phyloP scores from a whole-genome alignment of 2,888 invertebrate species.

The Pelosia muscerda region DNA sequence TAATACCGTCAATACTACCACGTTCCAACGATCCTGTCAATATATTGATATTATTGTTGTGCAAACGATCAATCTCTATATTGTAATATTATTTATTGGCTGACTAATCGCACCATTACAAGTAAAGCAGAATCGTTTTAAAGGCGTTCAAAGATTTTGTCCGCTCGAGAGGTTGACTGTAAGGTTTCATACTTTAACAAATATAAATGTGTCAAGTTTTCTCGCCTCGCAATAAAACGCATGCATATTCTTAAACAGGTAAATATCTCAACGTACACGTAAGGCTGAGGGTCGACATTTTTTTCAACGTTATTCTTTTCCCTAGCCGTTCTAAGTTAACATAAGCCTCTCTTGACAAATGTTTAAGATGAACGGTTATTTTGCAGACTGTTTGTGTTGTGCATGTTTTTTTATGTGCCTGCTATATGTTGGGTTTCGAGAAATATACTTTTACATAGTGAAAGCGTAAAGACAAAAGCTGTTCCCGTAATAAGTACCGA shows the following conservation, averaged over 20 bases:
- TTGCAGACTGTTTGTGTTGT: conserved; percentile 78
- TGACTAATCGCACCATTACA: background rate
- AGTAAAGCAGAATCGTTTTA: conserved; percentile 11
- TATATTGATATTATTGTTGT: too few species aligned
- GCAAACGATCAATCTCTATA: too few species aligned
- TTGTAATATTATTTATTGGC: too few species aligned
- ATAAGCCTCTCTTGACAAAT: conserved; percentile 85
- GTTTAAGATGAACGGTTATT: conserved; percentile 85
- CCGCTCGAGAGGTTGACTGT: conserved; percentile 30
- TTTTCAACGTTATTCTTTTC: conserved; percentile 70
- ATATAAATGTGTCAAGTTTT: conserved; percentile 47
- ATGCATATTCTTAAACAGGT: conserved; percentile 63
- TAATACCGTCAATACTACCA: too few species aligned
- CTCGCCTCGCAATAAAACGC: conserved; percentile 55
- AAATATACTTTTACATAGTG: conserved; percentile 64
- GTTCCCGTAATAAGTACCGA: conserved; percentile 61
- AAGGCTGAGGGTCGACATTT: conserved; percentile 67
- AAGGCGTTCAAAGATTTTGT: conserved; percentile 23
- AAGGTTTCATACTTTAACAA: conserved; percentile 39
- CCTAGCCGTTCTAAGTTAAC: conserved; percentile 80
- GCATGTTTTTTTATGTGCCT: conserved; percentile 65
- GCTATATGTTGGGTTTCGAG: conserved; percentile 60
- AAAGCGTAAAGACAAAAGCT: conserved; percentile 55
- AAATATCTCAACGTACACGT: conserved; percentile 66
- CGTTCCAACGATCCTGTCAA: too few species aligned